A percentile compares a stretch with the other conserved stretches of the same genome.
Conservation (phyloP, 2,113 vertebrate genomes). For the Aleadryas rufinucha region DNA sequence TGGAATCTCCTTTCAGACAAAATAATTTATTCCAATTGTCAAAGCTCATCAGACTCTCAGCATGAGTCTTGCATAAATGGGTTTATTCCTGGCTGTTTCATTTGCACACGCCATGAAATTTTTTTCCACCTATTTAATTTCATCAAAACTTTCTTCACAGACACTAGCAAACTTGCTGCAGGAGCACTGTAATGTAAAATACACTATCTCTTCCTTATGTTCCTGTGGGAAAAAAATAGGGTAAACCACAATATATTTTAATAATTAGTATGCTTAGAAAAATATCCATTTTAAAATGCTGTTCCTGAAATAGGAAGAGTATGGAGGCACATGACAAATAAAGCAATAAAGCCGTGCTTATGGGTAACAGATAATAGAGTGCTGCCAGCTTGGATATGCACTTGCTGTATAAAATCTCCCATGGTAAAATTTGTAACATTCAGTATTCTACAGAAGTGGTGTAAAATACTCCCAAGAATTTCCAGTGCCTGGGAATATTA, state of each 20-base stretch:
- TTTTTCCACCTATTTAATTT: constrained; percentile 55
- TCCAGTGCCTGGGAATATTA: not conserved
- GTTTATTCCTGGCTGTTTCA: constrained; percentile 50
- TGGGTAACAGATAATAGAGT: not conserved
- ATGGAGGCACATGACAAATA: not conserved
- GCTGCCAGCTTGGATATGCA: not conserved
- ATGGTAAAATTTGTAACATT: not conserved
- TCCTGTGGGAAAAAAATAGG: not conserved
- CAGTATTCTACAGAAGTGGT: not conserved
- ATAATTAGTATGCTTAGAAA: not conserved
- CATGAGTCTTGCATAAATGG: constrained; percentile 31
- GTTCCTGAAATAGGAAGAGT: not conserved
- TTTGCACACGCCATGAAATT: not conserved
- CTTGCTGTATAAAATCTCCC: constrained; percentile 32
- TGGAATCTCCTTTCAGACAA: constrained; percentile 35
- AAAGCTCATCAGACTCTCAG: constrained; percentile 54
- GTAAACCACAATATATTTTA: not conserved
- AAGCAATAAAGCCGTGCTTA: not conserved
- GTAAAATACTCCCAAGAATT: not conserved
- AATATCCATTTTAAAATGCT: not conserved
- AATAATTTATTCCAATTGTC: constrained; percentile 60
- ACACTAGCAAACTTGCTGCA: not conserved
- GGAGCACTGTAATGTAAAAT: not conserved
- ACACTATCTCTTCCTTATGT: not conserved
- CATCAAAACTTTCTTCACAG: constrained; percentile 25